These are phyloP conservation scores for Sisor rabdophorus DNA, from an alignment of 2,113 vertebrate species.

Conservation along the genomic window DNA sequence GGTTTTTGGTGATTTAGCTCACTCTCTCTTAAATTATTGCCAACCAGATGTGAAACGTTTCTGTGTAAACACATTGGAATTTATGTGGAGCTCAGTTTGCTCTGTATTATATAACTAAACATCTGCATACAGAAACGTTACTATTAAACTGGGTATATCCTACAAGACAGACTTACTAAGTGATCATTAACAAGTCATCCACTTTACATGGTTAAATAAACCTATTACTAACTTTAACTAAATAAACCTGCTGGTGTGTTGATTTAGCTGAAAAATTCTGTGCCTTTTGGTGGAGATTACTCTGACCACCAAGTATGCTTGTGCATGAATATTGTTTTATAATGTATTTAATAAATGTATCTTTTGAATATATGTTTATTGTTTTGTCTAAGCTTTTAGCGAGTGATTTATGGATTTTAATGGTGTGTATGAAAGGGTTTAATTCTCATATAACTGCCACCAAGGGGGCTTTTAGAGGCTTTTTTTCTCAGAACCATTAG, in stretches of 20 bases:
- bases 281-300: not conserved
- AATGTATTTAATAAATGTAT: too few relatives aligned
- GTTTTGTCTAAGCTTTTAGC: not conserved
- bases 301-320: not conserved
- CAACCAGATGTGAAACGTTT: not conserved
- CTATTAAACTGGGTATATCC: not conserved
- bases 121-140: not conserved
- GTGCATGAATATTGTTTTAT: too few relatives aligned
- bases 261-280: conserved; percentile 1
- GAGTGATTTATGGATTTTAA: not conserved
- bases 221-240: too few relatives aligned
- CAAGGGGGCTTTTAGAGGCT: too few relatives aligned
- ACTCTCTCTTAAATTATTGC: not conserved
- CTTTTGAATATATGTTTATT: not conserved
- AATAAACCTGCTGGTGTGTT: not conserved
- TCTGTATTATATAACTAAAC: not conserved
- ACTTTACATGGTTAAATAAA: not conserved
- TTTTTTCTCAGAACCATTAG: too few relatives aligned
- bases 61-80: not conserved
- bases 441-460: too few relatives aligned
- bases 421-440: too few relatives aligned
- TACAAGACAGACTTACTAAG: not conserved
- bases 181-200: not conserved
- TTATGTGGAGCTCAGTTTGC: too few relatives aligned
- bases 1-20: not conserved